These are phyloP conservation scores for Mastigias papua DNA, from an alignment of 30 jellyfish, hydroid and myxozoan genomes.

Conservation along the genomic window DNA sequence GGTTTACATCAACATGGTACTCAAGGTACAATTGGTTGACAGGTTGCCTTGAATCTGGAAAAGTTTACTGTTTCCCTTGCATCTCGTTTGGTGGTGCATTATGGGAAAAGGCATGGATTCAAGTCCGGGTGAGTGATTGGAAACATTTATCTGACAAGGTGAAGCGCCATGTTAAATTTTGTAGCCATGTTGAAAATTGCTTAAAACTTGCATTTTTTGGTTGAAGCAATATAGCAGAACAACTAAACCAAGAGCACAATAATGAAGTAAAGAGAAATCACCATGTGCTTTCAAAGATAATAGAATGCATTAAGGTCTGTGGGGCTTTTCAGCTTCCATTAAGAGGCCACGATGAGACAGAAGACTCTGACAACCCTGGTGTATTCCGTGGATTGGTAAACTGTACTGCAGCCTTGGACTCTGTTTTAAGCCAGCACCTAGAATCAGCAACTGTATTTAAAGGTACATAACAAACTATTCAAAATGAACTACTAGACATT, in stretches of 20 bases:
- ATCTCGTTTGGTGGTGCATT: conserved; percentile 35
- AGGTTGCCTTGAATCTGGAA: conserved; percentile 48
- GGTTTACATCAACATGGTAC: conserved; percentile 52
- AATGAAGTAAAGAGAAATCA: conserved; percentile 53
- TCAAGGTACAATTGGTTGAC: conserved; percentile 48
- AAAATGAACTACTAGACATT: conserved; percentile 60
- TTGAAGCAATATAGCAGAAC: conserved; percentile 19
- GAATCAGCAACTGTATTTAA: conserved; percentile 44
- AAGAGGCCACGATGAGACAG: conserved; percentile 72
- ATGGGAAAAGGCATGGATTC: conserved; percentile 54
- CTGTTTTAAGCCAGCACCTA: conserved; percentile 39
- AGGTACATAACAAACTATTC: conserved; percentile 70
- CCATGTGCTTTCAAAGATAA: conserved; percentile 48
- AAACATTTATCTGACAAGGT: conserved; percentile 62
- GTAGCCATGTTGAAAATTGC: conserved; percentile 38
- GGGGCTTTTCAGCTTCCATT: conserved; percentile 66
- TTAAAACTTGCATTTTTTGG: conserved; percentile 67
- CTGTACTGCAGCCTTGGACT: conserved; percentile 50
- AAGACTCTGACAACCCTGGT: conserved; percentile 68
- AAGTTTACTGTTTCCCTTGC: conserved; percentile 59
- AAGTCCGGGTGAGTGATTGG: conserved; percentile 51
- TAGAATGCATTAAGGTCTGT: conserved; percentile 65
- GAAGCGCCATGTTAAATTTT: conserved; percentile 23
- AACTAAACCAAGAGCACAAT: conserved; percentile 48
- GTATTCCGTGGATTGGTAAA: conserved; percentile 57